Base-by-base conservation (phyloP, 2,113 vertebrate species). In the Odontophorus gujanensis region DNA sequence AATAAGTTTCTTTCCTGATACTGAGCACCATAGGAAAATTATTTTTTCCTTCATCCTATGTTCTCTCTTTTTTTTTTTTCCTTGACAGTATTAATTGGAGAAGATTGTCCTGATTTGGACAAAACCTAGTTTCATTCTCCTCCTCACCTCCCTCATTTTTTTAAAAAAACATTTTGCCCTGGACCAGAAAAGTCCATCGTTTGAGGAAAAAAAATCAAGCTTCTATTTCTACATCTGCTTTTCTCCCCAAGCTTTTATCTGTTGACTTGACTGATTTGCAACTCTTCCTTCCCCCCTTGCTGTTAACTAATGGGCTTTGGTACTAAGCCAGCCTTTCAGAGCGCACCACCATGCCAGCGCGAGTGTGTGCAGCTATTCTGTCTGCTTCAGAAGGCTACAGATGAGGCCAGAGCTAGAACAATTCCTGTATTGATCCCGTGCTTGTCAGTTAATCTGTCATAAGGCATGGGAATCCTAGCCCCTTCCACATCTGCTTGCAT, bases 401-500 rank as follows among this genome's bases (percentile, higher is more conserved):
- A 91, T 83, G 95, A 74, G 78, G 94, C 81, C 83, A 74, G 95
- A 96, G 91, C 93, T 92, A 94, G 92, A 97, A 97, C 97, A 97
- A 96, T 96, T 95, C 97, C 91, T 1, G n/a, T 95, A 96, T 95
- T 97, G 96, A 97, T 97, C 89, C 88, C 6, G 0, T 92, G 85
- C 93, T 96, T 96, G 92, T 97, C 95, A 95, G 94, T 96, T 96
- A 96, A 97, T 97, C 93, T 61, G 87, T 97, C 96, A 95, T 43
- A 94, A 96, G 85, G 93, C 97, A 96, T 97, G 98, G 96, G 97
- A 98, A 97, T 96, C 85, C 79, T 96, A 97, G 96, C 94, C 84
- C 91, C 96, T 76, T 91, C 96, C 96, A 97, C 97, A 98, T 98
- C 97, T 97, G 97, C 95, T 97, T 61, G 84, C 94, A 96, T 92